Conservation (phyloP, 1,140 invertebrate species). For the Trachymyrmex cornetzi region DNA sequence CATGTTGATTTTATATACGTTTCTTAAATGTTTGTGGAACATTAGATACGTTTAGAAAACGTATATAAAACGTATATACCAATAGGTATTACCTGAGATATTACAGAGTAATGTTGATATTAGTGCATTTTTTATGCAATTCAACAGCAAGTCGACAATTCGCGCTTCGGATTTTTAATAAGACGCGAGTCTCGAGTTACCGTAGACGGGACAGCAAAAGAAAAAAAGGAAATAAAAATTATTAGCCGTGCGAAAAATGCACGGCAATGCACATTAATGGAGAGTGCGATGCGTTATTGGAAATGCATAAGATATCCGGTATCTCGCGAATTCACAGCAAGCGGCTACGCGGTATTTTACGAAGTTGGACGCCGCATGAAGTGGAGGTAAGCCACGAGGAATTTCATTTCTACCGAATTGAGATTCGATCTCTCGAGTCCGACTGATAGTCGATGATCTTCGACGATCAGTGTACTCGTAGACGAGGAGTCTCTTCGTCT, state of each 20-base stretch:
- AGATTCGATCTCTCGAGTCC: constrained; percentile 33
- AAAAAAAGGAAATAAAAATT: background rate
- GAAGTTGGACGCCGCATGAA: background rate
- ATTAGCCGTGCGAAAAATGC: constrained; percentile 18
- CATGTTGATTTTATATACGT: too few relatives aligned
- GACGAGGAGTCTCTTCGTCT: background rate
- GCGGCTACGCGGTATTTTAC: background rate
- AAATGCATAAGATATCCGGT: constrained; percentile 55
- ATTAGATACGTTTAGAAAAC: too few relatives aligned
- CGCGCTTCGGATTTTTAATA: background rate
- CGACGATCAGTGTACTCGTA: background rate
- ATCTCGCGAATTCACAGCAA: constrained; percentile 47
- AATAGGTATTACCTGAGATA: background rate
- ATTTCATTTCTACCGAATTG: constrained; percentile 62
- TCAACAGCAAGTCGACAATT: background rate
- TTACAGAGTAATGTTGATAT: background rate
- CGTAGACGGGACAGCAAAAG: background rate
- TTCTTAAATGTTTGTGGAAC: too few relatives aligned
- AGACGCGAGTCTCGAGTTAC: background rate
- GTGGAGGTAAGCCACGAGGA: constrained; percentile 3
- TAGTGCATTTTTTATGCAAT: background rate
- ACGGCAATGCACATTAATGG: too few relatives aligned
- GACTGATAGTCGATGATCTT: background rate
- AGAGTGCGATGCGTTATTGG: constrained; percentile 28
- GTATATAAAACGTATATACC: too few relatives aligned